phyloP scores from a whole-genome alignment of 2,113 vertebrate species.

The Hirundichthys speculiger region DNA sequence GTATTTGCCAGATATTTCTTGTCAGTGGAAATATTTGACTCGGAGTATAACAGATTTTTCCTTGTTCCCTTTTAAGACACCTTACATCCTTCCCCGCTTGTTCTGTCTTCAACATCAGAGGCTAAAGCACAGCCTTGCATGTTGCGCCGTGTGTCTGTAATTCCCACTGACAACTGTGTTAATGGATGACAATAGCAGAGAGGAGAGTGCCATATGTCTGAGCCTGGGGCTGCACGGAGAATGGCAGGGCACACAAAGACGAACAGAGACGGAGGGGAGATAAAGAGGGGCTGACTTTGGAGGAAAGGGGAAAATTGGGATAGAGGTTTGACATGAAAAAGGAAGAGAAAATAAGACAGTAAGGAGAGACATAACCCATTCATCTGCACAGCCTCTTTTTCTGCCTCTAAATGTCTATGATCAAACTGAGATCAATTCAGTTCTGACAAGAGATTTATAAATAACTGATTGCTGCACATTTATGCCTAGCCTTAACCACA shows the following conservation, averaged over 20 bases:
- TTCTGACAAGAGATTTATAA: no score
- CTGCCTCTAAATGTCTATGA: no score
- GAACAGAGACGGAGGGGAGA: conserved; percentile 19
- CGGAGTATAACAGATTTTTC: conserved; percentile 16
- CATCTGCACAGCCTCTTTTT: no score
- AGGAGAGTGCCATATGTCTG: conserved; percentile 78
- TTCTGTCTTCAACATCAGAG: conserved; percentile 56
- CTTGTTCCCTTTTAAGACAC: conserved; percentile 35
- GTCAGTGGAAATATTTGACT: conserved; percentile 11
- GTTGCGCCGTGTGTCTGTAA: conserved; percentile 71
- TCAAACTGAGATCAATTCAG: no score
- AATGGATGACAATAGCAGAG: conserved; percentile 81
- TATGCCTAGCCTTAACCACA: no score
- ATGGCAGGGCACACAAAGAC: conserved; percentile 72
- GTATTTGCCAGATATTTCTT: conserved; percentile 14
- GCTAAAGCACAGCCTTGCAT: conserved; percentile 54
- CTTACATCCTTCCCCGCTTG: conserved; percentile 24
- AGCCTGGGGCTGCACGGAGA: conserved; percentile 73
- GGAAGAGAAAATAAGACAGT: conserved; percentile 3
- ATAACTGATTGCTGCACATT: no score
- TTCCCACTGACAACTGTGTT: conserved; percentile 83
- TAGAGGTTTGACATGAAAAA: neutral
- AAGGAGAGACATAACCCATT: no score
- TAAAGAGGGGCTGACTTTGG: conserved; percentile 11
- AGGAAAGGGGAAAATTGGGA: conserved; percentile 16